Evolutionary conservation across 2,888 invertebrate genomes (phyloP), one percentile per base, ranked within the genome.

Genomic region (Chrysomela aeneicollis): DNA sequence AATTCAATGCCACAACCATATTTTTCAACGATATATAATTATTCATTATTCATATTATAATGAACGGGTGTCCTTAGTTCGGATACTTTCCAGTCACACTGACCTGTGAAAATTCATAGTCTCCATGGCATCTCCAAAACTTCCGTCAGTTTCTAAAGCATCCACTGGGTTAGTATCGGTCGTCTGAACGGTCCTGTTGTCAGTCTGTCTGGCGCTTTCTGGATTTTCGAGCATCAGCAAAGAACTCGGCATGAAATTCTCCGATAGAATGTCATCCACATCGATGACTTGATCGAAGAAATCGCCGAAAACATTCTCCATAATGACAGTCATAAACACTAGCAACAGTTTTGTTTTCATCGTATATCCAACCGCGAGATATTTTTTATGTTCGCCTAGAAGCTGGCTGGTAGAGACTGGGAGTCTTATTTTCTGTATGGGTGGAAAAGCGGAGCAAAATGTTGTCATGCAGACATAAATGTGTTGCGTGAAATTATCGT

Each of bases 71-170:
- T n/a, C n/a, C n/a, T n/a, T n/a, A n/a, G n/a, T n/a, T n/a, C n/a
- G n/a, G n/a, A n/a, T n/a, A n/a, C n/a, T n/a, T n/a, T n/a, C n/a
- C n/a, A n/a, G n/a, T 15, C 2, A 9, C 10, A 51, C 37, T 70
- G 82, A 90, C 91, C 91, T 89, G 79, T 92, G 91, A 82, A 85
- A 92, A 62, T 84, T 85, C 84, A 92, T 88, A 5, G 89, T 88
- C 18, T 85, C 84, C 22, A 90, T 82, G 0, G 91, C 92, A 42
- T 86, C 86, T 70, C 84, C 83, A 46, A 90, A 87, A 3, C 87
- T 86, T 10, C 90, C 91, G 76, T 89, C 82, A 1, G 69, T 66
- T 4, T 71, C 30, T 3, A 49, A 1, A 3, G 30, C 8, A 46
- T 18, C 46, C 17, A 17, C 15, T 3, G 12, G 17, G 17, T 10